These are phyloP conservation scores for Cataglyphis altisquamis DNA, from an alignment of 2,888 invertebrate genomes.

Conservation along the genomic window DNA sequence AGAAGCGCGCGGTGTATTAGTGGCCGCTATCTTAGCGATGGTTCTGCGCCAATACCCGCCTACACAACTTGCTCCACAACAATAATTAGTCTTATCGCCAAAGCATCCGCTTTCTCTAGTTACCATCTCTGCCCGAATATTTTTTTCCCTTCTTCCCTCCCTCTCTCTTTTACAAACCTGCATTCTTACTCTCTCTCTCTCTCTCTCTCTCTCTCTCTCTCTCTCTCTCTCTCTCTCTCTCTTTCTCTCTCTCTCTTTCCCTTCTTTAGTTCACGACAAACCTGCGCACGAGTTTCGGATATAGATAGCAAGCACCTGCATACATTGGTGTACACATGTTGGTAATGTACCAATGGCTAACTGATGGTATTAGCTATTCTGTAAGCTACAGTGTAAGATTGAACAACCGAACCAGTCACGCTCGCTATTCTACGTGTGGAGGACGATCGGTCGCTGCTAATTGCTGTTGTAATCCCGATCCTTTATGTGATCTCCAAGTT, in stretches of 20 bases:
- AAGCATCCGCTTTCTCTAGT: conserved; percentile 64
- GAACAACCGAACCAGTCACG: conserved; percentile 62
- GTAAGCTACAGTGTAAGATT: conserved; percentile 28
- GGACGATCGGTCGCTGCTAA: conserved; percentile 62
- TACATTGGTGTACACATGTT: conserved; percentile 61
- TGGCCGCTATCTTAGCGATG: conserved; percentile 63
- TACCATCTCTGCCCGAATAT: conserved; percentile 66
- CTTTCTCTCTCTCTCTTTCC: conserved; percentile 20
- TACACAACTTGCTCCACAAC: conserved; percentile 72
- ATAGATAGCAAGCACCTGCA: conserved; percentile 63
- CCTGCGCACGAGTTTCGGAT: conserved; percentile 66
- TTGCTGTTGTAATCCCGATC: conserved; percentile 55
- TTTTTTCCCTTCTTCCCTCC: conserved; percentile 27
- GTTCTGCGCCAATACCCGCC: conserved; percentile 59
- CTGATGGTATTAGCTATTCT: conserved; percentile 52
- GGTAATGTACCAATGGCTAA: conserved; percentile 54
- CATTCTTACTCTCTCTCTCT: conserved; percentile 3
- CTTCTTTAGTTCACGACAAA: conserved; percentile 56
- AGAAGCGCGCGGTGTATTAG: conserved; percentile 74
- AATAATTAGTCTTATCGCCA: conserved; percentile 82
- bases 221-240: background rate
- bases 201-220: conserved; percentile 24
- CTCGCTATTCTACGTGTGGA: conserved; percentile 46
- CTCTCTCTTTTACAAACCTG: background rate
- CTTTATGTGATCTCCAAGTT: background rate